These are phyloP conservation scores for Ecliptopera silaceata DNA, from an alignment of 2,888 invertebrate genomes.

Conservation along the genomic window DNA sequence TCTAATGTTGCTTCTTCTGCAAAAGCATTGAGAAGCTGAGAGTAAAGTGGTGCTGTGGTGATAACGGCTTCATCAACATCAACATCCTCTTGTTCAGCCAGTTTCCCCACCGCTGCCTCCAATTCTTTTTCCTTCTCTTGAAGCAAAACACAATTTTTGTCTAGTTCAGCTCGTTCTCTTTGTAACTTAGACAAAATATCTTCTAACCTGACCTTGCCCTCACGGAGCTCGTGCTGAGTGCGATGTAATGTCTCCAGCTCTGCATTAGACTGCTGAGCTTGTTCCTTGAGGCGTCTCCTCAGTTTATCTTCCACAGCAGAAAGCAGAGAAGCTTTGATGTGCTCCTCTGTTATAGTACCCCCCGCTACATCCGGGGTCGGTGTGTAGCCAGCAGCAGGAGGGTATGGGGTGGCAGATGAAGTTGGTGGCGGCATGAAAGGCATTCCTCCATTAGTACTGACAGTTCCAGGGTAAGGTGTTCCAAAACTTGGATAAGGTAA, in stretches of 20 bases:
- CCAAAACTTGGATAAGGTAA: constrained; percentile 81
- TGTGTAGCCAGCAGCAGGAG: constrained; percentile 54
- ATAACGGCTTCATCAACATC: constrained; percentile 98
- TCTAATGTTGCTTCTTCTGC: constrained; percentile 99
- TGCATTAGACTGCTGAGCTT: constrained; percentile 94
- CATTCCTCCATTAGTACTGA: constrained; percentile 54
- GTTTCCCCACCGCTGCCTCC: constrained; percentile 89
- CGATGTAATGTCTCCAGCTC: constrained; percentile 94
- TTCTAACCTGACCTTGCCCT: constrained; percentile 92
- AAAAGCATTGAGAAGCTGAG: constrained; percentile 97
- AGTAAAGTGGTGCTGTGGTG: constrained; percentile 97
- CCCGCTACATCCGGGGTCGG: constrained; percentile 73
- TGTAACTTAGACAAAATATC: constrained; percentile 89
- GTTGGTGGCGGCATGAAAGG: constrained; percentile 51
- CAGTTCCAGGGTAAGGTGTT: constrained; percentile 63
- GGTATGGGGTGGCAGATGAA: constrained; percentile 56
- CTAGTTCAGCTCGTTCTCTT: constrained; percentile 90
- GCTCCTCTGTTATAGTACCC: constrained; percentile 97
- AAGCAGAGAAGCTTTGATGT: constrained; percentile 95
- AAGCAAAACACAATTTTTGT: constrained; percentile 91
- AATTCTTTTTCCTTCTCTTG: constrained; percentile 95
- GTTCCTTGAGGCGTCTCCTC: constrained; percentile 92
- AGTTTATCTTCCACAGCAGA: constrained; percentile 98
- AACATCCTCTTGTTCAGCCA: constrained; percentile 90
- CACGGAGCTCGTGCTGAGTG: constrained; percentile 93